These are phyloP conservation scores for Tachystola acroxantha DNA, from an alignment of 2,888 invertebrate species.

Conservation along the genomic window DNA sequence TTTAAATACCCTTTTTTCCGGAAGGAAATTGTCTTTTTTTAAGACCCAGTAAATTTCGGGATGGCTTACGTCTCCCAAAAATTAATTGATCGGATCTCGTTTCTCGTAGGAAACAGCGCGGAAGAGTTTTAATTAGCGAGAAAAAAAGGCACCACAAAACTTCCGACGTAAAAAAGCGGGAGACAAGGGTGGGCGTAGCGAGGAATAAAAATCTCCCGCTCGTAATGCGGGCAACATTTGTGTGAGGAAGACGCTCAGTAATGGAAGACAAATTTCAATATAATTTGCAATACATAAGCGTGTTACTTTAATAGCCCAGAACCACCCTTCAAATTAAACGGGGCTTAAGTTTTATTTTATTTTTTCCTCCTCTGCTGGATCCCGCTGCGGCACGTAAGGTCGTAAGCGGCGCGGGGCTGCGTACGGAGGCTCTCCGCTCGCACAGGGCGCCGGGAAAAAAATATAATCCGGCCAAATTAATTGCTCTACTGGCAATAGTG, in stretches of 20 bases:
- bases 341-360: slow-evolving; percentile 78
- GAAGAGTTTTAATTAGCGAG: slow-evolving; percentile 78
- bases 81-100: slow-evolving; percentile 78
- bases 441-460: slow-evolving; percentile 45
- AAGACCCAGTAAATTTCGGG: slow-evolving; percentile 65
- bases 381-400: slow-evolving; percentile 46
- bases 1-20: slow-evolving; percentile 57
- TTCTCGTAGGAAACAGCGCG: slow-evolving; percentile 74
- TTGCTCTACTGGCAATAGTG: slow-evolving; percentile 76
- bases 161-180: slow-evolving; percentile 73
- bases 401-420: slow-evolving; percentile 38
- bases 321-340: slow-evolving; percentile 80
- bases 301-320: slow-evolving; percentile 80
- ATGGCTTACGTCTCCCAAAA: slow-evolving; percentile 71
- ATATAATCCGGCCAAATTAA: slow-evolving; percentile 79
- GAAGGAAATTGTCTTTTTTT: slow-evolving; percentile 59
- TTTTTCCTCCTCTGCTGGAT: slow-evolving; percentile 69
- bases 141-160: slow-evolving; percentile 72
- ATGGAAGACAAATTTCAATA: slow-evolving; percentile 80
- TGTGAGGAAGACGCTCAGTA: slow-evolving; percentile 76
- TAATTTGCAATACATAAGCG: slow-evolving; percentile 80
- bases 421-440: slow-evolving; percentile 20
- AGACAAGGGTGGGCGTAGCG: slow-evolving; percentile 74
- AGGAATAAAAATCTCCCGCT: slow-evolving; percentile 72
- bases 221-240: slow-evolving; percentile 78